Evolutionary conservation across 2,113 vertebrate genomes (phyloP).

Genomic region (Vulpes vulpes): DNA sequence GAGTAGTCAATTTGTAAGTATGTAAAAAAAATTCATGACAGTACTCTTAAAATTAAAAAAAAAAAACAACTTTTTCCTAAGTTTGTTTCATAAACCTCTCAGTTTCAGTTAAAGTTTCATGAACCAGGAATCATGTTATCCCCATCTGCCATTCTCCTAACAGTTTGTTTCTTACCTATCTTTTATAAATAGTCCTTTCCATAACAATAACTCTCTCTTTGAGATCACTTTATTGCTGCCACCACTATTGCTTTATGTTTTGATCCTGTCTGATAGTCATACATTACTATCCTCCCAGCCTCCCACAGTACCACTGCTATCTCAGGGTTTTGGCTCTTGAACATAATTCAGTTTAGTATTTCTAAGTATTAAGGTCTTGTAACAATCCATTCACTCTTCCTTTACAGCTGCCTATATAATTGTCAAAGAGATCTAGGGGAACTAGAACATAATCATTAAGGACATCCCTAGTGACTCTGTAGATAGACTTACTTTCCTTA

Average conservation of each 20-base stretch:
- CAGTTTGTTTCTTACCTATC: constrained; percentile 63
- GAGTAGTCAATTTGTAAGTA: constrained; percentile 64
- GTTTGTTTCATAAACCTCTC: constrained; percentile 76
- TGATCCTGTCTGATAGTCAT: constrained; percentile 67
- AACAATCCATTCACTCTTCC: constrained; percentile 72
- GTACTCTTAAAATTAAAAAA: constrained; percentile 71
- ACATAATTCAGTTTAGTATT: constrained; percentile 77
- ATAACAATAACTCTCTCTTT: constrained; percentile 72
- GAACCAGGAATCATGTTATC: constrained; percentile 44
- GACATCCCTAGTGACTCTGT: constrained; percentile 54
- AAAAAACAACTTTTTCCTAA: constrained; percentile 46
- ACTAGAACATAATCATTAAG: constrained; percentile 69
- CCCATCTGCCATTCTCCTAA: constrained; percentile 57
- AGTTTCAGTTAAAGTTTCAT: constrained; percentile 64
- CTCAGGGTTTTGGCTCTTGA: constrained; percentile 52
- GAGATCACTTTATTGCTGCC: constrained; percentile 73
- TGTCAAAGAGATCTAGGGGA: constrained; percentile 75
- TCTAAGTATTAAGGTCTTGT: constrained; percentile 70
- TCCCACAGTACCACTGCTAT: constrained; percentile 15
- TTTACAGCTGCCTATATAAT: constrained; percentile 80
- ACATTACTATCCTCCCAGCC: constrained; percentile 46
- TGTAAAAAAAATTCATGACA: constrained; percentile 73
- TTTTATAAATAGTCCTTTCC: constrained; percentile 61
- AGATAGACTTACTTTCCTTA: constrained; percentile 68
- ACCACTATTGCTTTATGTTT: constrained; percentile 74